Base-by-base conservation (phyloP, 2,888 invertebrate species). In the Sinopyrophorus schimmeli region DNA sequence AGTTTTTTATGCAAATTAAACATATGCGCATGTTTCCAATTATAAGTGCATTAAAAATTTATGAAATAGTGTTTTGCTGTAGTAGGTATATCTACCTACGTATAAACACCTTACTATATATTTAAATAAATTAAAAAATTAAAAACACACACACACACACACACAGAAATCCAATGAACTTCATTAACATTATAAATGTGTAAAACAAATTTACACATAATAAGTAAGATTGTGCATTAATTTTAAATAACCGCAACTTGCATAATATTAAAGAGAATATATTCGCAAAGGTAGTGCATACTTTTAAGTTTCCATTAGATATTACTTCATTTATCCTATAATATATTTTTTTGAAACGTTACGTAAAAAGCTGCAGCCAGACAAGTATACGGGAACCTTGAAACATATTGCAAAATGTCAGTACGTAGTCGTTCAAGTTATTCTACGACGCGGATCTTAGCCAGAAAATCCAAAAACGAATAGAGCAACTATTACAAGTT, bases 321-420 rank as follows among this genome's bases (percentile, higher is more conserved):
- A 27, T 27, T 39, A 28, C 18, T 39, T 39, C 18, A 18, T 27
- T 18, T 27, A 26, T 39, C 27, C 18, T 39, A n/a, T n/a, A 39
- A 39, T 26, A 28, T 15, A 14, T 15, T 39, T 39, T 37, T 26
- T 39, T 17, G 11, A 27, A 27, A 17, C 12, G 17, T 39, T 39
- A 39, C 27, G 39, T 39, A 39, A 39, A 39, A 20, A 18, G 27
- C 24, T 37, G 28, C 39, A 26, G 35, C 35, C 35, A 35, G 26
- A 27, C 20, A 24, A 23, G 23, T 37, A 15, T 28, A 18, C 27
- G 18, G 11, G 14, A 28, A 39, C 39, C 39, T 39, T 39, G 39
- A 39, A 39, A 39, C 23, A 28, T 28, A 39, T 39, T 39, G 39
- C 39, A 39, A 39, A 39, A 39, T 37, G 27, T 28, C 35, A 35